Evolutionary conservation across 2,797 vertebrate genomes (phyloP).

Genomic region (Podargus strigoides): DNA sequence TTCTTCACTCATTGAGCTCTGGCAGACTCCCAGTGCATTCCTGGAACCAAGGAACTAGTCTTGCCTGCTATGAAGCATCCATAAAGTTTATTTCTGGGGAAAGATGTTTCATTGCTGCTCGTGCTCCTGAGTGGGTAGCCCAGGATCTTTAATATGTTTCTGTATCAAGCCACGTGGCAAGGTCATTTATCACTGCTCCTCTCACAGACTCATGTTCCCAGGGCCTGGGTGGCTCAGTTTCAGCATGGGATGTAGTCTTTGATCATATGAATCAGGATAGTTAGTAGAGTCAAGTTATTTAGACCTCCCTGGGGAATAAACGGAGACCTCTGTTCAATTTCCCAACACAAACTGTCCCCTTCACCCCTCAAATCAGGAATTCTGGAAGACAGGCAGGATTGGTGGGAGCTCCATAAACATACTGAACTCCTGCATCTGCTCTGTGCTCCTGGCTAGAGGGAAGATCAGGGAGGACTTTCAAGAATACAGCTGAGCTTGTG

Average conservation of each 20-base stretch:
- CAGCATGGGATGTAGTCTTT: not conserved
- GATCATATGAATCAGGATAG: not conserved
- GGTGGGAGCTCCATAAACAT: not conserved
- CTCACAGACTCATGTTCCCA: not conserved
- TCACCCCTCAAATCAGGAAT: not conserved
- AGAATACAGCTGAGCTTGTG: not conserved
- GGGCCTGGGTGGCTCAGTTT: not conserved
- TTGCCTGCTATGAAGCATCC: not conserved
- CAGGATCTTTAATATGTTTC: not conserved
- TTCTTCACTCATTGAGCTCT: not conserved
- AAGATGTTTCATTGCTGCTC: not conserved
- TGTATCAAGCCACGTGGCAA: not conserved
- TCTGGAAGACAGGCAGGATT: not conserved
- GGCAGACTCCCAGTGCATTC: not conserved
- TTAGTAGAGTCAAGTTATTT: not conserved
- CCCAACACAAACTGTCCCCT: not conserved
- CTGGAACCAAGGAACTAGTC: not conserved
- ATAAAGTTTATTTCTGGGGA: not conserved
- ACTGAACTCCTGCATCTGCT: not conserved
- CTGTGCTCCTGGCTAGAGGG: not conserved
- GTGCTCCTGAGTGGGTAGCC: not conserved
- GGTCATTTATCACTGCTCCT: not conserved
- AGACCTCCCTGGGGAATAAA: not conserved
- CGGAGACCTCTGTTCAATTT: not conserved
- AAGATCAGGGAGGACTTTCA: not conserved